These are phyloP conservation scores for Phrynocephalus forsythii DNA, from an alignment of 2,797 vertebrate species.

Conservation along the genomic window DNA sequence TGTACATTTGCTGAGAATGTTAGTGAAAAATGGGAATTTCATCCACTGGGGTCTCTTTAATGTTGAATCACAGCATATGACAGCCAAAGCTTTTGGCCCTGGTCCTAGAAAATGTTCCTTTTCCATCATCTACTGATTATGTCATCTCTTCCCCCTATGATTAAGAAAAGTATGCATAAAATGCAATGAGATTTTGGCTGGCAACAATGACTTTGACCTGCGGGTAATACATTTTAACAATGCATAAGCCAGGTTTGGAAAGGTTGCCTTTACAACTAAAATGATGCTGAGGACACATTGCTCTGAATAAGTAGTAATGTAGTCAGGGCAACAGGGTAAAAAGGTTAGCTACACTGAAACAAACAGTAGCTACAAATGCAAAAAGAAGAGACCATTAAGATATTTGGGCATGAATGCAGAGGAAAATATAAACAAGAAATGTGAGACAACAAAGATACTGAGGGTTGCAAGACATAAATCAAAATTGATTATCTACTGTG, in stretches of 20 bases:
- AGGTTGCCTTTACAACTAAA: slow-evolving; percentile 15
- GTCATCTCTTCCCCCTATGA: not conserved
- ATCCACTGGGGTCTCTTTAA: not conserved
- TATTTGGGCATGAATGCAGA: not conserved
- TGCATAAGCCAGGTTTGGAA: not conserved
- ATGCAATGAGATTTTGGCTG: not conserved
- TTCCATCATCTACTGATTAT: not conserved
- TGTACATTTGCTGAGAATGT: too few species aligned
- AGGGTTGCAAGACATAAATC: not conserved
- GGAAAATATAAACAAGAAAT: not conserved
- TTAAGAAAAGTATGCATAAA: slow-evolving; percentile 18
- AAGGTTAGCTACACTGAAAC: slow-evolving; percentile 11
- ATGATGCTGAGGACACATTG: not conserved
- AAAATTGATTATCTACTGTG: slow-evolving; percentile 11
- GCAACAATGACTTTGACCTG: slow-evolving; percentile 21
- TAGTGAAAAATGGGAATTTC: not conserved
- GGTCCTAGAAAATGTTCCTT: not conserved
- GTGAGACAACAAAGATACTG: not conserved
- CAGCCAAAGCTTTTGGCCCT: not conserved
- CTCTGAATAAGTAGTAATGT: slow-evolving; percentile 17
- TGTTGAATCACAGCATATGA: not conserved
- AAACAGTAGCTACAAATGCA: slow-evolving; percentile 11
- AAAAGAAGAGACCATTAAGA: slow-evolving; percentile 13
- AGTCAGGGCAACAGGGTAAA: not conserved
- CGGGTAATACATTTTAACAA: slow-evolving; percentile 13